A percentile compares a stretch with the other conserved stretches of the same genome.
Evolutionary conservation across 2,797 vertebrate genomes (phyloP).

Genomic region (Scyliorhinus canicula): DNA sequence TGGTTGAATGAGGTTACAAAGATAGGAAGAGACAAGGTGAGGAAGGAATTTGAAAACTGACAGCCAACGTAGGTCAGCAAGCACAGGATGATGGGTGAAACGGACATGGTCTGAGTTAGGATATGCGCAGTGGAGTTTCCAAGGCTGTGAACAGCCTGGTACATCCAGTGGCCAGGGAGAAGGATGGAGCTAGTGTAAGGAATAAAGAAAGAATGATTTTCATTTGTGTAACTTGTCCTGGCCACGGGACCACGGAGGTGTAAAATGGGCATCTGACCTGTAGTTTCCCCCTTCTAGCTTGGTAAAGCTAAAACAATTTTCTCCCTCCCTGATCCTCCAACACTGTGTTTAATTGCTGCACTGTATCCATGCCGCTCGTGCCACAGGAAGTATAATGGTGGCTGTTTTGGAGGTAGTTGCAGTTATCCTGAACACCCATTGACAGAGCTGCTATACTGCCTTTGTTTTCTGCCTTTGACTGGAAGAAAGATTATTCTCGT

Average conservation of each 20-base stretch:
- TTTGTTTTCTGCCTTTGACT: background rate
- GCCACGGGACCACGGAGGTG: too few species aligned
- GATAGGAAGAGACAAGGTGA: background rate
- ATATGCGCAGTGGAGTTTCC: background rate
- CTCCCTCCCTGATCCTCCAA: background rate
- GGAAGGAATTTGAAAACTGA: background rate
- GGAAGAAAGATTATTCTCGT: too few species aligned
- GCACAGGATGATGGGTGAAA: too few species aligned
- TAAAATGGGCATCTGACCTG: background rate
- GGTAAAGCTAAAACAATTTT: background rate
- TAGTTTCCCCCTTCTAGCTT: background rate
- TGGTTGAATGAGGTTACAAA: background rate
- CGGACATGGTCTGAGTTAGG: too few species aligned
- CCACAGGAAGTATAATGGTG: background rate
- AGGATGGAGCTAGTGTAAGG: background rate
- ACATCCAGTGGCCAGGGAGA: background rate
- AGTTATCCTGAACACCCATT: background rate
- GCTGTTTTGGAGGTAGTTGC: background rate
- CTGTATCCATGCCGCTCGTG: background rate
- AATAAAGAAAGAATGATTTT: background rate
- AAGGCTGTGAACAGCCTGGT: background rate
- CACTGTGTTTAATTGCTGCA: background rate
- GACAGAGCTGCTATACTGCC: background rate
- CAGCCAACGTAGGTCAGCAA: too few species aligned
- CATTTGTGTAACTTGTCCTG: background rate